These are phyloP conservation scores for Suricata suricatta DNA, from an alignment of 2,113 vertebrate species.

Conservation along the genomic window DNA sequence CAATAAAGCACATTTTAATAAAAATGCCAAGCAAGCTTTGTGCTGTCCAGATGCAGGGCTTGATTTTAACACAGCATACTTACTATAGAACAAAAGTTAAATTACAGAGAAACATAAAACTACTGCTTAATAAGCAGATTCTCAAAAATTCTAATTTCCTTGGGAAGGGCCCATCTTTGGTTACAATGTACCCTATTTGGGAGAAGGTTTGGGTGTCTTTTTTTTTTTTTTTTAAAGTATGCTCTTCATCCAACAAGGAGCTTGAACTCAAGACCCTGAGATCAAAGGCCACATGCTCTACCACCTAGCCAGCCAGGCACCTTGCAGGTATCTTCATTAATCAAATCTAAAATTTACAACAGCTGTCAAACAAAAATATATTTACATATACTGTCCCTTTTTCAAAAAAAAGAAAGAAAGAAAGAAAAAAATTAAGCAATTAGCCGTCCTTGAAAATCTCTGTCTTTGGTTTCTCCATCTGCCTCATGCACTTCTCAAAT, in stretches of 20 bases:
- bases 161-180: background rate
- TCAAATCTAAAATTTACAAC: conserved; percentile 37
- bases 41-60: too few relatives aligned
- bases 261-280: background rate
- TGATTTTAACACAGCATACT: background rate
- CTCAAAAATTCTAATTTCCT: background rate
- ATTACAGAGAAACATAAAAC: background rate
- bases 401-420: background rate
- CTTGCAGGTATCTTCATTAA: background rate
- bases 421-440: background rate
- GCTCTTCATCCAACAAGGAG: background rate
- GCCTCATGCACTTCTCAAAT: background rate
- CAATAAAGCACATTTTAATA: background rate
- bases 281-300: background rate
- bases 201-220: background rate
- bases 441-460: background rate
- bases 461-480: background rate
- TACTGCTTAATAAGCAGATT: background rate
- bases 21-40: too few relatives aligned
- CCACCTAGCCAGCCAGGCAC: background rate
- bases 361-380: background rate
- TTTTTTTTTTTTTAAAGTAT: background rate
- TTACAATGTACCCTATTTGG: background rate
- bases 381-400: background rate
- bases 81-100: conserved; percentile 17